These are phyloP conservation scores for Aethina tumida DNA, from an alignment of 1,140 invertebrate species.

Conservation along the genomic window DNA sequence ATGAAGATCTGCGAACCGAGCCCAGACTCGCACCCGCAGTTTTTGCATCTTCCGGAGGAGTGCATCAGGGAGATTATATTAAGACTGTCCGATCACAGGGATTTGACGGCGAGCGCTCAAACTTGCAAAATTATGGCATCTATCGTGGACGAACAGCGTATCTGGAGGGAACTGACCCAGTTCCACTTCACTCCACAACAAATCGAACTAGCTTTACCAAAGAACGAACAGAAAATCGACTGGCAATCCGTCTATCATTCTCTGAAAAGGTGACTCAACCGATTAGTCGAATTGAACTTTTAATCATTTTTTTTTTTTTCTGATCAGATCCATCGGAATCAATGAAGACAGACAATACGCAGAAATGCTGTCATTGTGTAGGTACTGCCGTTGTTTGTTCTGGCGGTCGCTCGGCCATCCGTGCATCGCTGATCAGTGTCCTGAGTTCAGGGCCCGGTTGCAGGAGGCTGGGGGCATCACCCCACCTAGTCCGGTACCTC, in stretches of 20 bases:
- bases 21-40: conserved; percentile 70
- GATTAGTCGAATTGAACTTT: too few relatives aligned
- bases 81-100: conserved; percentile 82
- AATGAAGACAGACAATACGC: conserved; percentile 82
- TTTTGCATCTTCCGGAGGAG: conserved; percentile 87
- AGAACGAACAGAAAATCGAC: conserved; percentile 43
- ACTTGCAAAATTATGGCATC: conserved; percentile 63
- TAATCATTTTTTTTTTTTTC: too few relatives aligned
- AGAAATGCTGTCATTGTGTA: conserved; percentile 88
- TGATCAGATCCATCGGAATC: conserved; percentile 69
- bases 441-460: conserved; percentile 65
- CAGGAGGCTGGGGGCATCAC: conserved; percentile 69
- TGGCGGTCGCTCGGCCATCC: conserved; percentile 90
- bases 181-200: conserved; percentile 89
- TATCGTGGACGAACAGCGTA: conserved; percentile 76
- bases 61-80: conserved; percentile 85
- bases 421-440: conserved; percentile 75
- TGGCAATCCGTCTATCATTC: conserved; percentile 67
- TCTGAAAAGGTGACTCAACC: conserved; percentile 60
- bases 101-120: conserved; percentile 56
- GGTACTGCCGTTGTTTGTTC: conserved; percentile 91
- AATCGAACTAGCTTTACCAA: conserved; percentile 57
- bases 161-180: conserved; percentile 83
- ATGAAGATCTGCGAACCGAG: conserved; percentile 71
- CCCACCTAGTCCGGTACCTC: conserved; percentile 73